These are phyloP conservation scores for Cynaeus angustus DNA, from an alignment of 2,888 invertebrate species.

Conservation along the genomic window DNA sequence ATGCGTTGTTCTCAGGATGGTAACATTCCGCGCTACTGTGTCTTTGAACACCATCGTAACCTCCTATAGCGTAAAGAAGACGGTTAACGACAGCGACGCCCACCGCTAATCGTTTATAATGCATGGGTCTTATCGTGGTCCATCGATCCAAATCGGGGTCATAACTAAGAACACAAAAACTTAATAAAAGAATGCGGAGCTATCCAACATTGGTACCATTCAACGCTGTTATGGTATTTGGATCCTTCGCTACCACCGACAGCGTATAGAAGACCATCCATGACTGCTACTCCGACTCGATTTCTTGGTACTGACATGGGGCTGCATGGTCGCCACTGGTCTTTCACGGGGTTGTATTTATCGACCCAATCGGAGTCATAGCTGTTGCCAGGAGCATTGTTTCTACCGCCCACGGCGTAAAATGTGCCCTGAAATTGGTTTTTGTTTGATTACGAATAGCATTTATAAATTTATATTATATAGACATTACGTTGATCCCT, in stretches of 20 bases:
- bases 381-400: conserved; percentile 91
- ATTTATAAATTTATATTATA: neutral
- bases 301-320: conserved; percentile 92
- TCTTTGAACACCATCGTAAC: conserved; percentile 88
- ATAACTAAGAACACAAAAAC: conserved; percentile 78
- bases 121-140: conserved; percentile 85
- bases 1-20: conserved; percentile 93
- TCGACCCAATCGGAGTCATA: conserved; percentile 93
- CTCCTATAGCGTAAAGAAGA: conserved; percentile 84
- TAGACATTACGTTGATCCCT: neutral
- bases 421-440: conserved; percentile 79
- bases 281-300: conserved; percentile 93
- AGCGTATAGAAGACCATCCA: conserved; percentile 93
- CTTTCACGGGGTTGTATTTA: conserved; percentile 88
- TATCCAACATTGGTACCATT: conserved; percentile 77
- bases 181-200: neutral
- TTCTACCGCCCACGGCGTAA: conserved; percentile 94
- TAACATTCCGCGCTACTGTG: conserved; percentile 91
- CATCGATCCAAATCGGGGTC: conserved; percentile 91
- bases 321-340: conserved; percentile 90
- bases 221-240: conserved; percentile 90
- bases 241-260: conserved; percentile 93
- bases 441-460: neutral
- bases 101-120: conserved; percentile 85
- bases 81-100: conserved; percentile 87